A percentile compares a stretch with the other conserved stretches of the same genome.
Conservation (phyloP, 1,140 invertebrate genomes). For the Drosophila erecta region DNA sequence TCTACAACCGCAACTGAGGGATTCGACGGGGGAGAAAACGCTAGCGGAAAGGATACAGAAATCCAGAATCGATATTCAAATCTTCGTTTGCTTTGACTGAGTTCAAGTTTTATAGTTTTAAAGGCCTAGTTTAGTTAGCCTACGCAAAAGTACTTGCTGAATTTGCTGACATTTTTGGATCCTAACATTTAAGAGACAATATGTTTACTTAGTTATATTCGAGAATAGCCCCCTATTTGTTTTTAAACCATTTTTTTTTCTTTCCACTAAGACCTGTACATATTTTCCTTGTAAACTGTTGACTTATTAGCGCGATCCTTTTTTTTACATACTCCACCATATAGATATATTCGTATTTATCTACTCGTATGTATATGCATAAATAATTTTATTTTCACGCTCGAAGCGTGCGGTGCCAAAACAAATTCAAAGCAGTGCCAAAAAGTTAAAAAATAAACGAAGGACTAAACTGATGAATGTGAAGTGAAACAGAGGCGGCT, state of each 20-base stretch:
- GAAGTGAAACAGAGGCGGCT: neutral
- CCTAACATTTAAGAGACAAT: slow-evolving; percentile 25
- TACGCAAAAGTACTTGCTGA: slow-evolving; percentile 46
- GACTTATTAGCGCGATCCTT: slow-evolving; percentile 29
- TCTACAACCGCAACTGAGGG: slow-evolving; percentile 78
- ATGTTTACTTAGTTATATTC: slow-evolving; percentile 22
- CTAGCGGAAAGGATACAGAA: slow-evolving; percentile 4
- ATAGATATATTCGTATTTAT: slow-evolving; percentile 39
- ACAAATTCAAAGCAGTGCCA: slow-evolving; percentile 76
- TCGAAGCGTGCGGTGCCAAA: slow-evolving; percentile 79
- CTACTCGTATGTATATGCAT: slow-evolving; percentile 48
- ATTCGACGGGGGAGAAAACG: neutral
- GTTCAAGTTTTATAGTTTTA: slow-evolving; percentile 74
- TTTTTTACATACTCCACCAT: slow-evolving; percentile 35
- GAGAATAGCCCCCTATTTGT: slow-evolving; percentile 3
- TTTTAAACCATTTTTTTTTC: slow-evolving; percentile 18
- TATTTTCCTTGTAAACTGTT: slow-evolving; percentile 62
- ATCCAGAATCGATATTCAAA: slow-evolving; percentile 37
- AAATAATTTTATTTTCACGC: slow-evolving; percentile 64
- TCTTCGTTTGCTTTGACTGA: slow-evolving; percentile 77
- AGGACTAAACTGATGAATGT: slow-evolving; percentile 10
- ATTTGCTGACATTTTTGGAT: slow-evolving; percentile 26
- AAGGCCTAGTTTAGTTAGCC: slow-evolving; percentile 23
- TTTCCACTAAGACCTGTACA: slow-evolving; percentile 53
- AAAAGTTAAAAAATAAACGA: slow-evolving; percentile 54